Conservation (phyloP, 2,113 vertebrate genomes). For the Scalopus aquaticus region DNA sequence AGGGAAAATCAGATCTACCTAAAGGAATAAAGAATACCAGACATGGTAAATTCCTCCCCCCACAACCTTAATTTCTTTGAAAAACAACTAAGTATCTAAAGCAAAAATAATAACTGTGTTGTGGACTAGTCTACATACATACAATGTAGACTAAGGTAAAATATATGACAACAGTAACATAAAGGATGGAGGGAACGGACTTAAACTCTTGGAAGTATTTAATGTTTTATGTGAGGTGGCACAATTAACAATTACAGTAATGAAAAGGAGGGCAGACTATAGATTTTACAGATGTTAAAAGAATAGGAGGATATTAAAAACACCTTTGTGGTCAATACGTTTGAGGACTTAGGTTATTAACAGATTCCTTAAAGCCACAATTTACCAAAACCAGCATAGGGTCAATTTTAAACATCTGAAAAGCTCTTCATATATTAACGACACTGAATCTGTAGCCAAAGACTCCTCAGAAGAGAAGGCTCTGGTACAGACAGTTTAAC, state of each 20-base stretch:
- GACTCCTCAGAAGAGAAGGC: background rate
- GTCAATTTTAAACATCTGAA: background rate
- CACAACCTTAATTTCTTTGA: background rate
- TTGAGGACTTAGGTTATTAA: background rate
- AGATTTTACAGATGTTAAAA: background rate
- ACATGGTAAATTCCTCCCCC: background rate
- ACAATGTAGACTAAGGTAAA: background rate
- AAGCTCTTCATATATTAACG: background rate
- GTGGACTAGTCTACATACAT: too few relatives aligned
- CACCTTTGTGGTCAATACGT: background rate
- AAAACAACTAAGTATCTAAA: background rate
- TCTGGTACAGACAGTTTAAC: background rate
- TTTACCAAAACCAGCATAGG: background rate
- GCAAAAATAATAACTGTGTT: background rate
- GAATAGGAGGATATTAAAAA: background rate
- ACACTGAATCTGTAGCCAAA: background rate
- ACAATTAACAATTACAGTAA: background rate
- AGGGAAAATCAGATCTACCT: background rate
- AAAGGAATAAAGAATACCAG: background rate
- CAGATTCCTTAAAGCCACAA: background rate
- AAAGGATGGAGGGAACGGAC: background rate
- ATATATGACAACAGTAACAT: background rate
- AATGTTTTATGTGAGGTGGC: background rate
- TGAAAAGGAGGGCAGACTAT: background rate
- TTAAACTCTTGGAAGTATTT: background rate